Percentiles rank a stretch among this genome's conserved stretches.
Conservation (phyloP, 1,140 invertebrate species). For the Pogonomyrmex barbatus region DNA sequence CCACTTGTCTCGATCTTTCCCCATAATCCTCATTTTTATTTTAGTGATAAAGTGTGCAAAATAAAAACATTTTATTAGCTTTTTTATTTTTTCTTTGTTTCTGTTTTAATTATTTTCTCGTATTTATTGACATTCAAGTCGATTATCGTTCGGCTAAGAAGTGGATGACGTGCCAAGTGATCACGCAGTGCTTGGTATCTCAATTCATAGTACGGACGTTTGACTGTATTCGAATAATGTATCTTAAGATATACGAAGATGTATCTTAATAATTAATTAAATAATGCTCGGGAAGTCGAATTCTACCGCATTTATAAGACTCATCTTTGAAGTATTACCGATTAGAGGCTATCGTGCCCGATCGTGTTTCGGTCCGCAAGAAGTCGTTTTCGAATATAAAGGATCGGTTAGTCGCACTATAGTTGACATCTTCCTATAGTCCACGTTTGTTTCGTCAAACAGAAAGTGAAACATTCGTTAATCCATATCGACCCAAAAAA, state of each 20-base stretch:
- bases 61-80: neutral
- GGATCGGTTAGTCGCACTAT: slow-evolving; percentile 36
- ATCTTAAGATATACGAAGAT: slow-evolving; percentile 6
- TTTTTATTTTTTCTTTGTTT: neutral
- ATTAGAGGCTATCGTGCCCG: slow-evolving; percentile 3
- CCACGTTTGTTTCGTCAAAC: slow-evolving; percentile 24
- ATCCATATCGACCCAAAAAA: slow-evolving; percentile 46
- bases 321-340: slow-evolving; percentile 12
- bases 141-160: neutral
- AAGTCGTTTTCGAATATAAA: slow-evolving; percentile 13
- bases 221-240: slow-evolving; percentile 6
- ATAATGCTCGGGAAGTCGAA: neutral
- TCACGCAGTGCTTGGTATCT: neutral
- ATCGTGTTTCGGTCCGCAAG: neutral
- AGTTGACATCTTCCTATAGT: slow-evolving; percentile 48
- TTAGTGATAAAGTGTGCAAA: neutral
- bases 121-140: neutral
- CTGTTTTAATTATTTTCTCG: neutral
- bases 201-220: slow-evolving; percentile 1
- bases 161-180: neutral
- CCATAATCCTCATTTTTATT: neutral
- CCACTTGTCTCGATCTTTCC: neutral
- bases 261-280: slow-evolving; percentile 13
- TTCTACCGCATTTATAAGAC: slow-evolving; percentile 29
- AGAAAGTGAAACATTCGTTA: slow-evolving; percentile 36